Percentiles rank a stretch among this genome's conserved stretches.
phyloP scores from a whole-genome alignment of 2,888 invertebrate species.

The Cerastoderma edule region DNA sequence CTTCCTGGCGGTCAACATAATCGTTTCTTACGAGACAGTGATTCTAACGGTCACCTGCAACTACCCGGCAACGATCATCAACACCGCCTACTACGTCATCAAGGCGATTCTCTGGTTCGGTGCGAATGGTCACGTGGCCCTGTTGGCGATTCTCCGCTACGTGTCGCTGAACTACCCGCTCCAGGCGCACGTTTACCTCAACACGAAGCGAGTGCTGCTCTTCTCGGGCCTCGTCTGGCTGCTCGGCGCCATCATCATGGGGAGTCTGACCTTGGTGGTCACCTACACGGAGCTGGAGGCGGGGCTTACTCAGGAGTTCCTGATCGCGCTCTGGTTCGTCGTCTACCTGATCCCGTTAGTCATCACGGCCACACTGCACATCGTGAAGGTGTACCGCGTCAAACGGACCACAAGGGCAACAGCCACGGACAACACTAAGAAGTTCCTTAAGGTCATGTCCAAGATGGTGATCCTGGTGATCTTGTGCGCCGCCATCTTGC shows the following conservation, averaged over 20 bases:
- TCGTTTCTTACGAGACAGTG: conserved; percentile 33
- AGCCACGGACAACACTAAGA: conserved; percentile 39
- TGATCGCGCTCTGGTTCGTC: conserved; percentile 33
- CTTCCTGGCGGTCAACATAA: conserved; percentile 30
- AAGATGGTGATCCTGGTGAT: conserved; percentile 52
- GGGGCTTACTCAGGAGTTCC: conserved; percentile 34
- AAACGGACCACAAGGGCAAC: conserved; percentile 32
- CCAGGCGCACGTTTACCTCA: conserved; percentile 32
- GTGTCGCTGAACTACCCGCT: conserved; percentile 45
- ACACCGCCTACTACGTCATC: conserved; percentile 31
- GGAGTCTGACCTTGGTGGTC: conserved; percentile 29
- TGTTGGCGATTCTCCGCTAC: conserved; percentile 51
- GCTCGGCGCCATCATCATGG: conserved; percentile 35
- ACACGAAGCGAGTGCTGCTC: conserved; percentile 33
- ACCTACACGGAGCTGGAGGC: conserved; percentile 12
- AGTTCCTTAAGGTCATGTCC: conserved; percentile 52
- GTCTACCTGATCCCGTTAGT: conserved; percentile 51
- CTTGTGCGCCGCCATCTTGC: conserved; percentile 49
- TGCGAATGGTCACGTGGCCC: conserved; percentile 48
- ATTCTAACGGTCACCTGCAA: conserved; percentile 24
- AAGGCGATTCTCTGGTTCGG: conserved; percentile 45
- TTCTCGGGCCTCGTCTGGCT: conserved; percentile 45
- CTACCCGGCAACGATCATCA: neutral
- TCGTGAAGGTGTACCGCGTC: conserved; percentile 37
- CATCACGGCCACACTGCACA: conserved; percentile 42